Evolutionary conservation across 2,888 invertebrate genomes (phyloP), one percentile per base, ranked within the genome.

Genomic region (Xylophagus ater): DNA sequence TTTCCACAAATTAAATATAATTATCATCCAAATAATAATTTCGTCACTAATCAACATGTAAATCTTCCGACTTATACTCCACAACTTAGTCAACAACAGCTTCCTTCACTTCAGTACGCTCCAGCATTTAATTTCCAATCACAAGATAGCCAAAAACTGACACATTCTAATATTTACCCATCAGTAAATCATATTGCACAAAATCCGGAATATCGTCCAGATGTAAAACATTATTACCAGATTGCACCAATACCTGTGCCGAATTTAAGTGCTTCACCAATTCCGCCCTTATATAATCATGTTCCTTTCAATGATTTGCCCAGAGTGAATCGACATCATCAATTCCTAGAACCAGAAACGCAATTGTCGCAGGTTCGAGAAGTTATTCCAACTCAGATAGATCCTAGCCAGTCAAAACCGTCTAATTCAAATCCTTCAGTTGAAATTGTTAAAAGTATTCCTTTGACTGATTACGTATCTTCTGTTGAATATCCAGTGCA

Each of bases 401-500:
- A 49, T 0, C 38, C 41, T 15, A 49, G 46, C 36, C 29, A 2
- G 31, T 33, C 20, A 5, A 26, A 9, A 32, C 31, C 10, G 20
- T 25, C 9, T 40, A 10, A 7, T 28, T 20, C 19, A 10, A 42
- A 33, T 12, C 60, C 58, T 37, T 66, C 68, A 47, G 63, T 76
- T 8, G 69, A 76, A 51, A 63, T 78, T 15, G 60, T 73, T 32
- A 73, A 76, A 51, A 81, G 81, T 53, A 67, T 82, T 36, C 76
- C 78, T 28, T 51, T 83, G 5, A 74, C 73, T 3, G 78, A 81
- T 53, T 81, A 72, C 51, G 67, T 80, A 1, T 76, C 81, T 28
- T 77, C 80, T 2, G 68, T 82, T 28, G 79, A 81, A 49, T 79
- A 81, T 58, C 80, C 83, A 8, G 71, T 79, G 28, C 77, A 78